Conservation (phyloP, 2,113 vertebrate species). For the Catharus minimus region DNA sequence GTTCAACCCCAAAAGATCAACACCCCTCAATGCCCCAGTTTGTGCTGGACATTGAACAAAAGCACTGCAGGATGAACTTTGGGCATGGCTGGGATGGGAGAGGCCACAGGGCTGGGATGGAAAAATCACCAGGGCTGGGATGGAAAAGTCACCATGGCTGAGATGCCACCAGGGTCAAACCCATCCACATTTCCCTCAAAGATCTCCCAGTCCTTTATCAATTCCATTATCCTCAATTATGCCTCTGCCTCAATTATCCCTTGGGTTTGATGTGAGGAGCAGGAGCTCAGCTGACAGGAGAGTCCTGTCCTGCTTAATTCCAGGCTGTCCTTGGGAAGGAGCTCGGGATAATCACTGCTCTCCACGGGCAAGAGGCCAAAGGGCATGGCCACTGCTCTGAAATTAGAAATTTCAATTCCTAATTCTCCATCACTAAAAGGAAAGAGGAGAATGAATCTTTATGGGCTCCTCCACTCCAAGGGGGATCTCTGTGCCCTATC, state of each 20-base stretch:
- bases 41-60: neutral
- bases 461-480: neutral
- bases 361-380: neutral
- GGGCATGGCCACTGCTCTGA: neutral
- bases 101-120: neutral
- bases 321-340: neutral
- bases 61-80: neutral
- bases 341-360: neutral
- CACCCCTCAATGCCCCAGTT: neutral
- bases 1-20: neutral
- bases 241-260: neutral
- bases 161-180: neutral
- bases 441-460: neutral
- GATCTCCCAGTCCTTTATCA: neutral
- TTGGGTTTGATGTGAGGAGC: neutral
- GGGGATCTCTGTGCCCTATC: neutral
- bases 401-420: neutral
- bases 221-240: neutral
- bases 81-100: neutral
- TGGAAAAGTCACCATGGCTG: neutral
- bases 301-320: neutral
- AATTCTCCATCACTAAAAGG: neutral
- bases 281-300: neutral
- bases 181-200: fast-evolving
- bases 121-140: neutral